Evolutionary conservation across 2,113 vertebrate genomes (phyloP), one percentile per base, ranked within the genome.

Genomic region (Azemiops feae): DNA sequence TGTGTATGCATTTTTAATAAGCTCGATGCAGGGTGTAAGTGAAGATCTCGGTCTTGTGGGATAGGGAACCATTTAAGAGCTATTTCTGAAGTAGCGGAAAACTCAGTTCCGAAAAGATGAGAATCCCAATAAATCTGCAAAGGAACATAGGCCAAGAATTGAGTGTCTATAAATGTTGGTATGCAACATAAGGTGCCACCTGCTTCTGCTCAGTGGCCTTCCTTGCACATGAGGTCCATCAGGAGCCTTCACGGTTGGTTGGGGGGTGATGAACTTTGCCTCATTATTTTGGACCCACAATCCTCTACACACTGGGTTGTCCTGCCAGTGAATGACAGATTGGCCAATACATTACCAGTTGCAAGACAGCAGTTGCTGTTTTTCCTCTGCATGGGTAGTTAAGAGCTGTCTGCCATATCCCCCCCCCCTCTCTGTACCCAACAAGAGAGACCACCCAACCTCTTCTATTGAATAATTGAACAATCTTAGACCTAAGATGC

Each of bases 1-100:
- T 97, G 97, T 97, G 97, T 96, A 97, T 98, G 97, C 97, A 98
- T 98, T 97, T 98, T 98, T 97, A 97, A 98, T 97, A 94, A 45
- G 93, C 53, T 53, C 12, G 12, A 95, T 93, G 95, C 95, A 91
- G 92, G 81, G 94, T 96, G 95, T 97, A 96, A 96, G 97, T 97
- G 96, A 96, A 96, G 96, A 97, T 97, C 97, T 97, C 94, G 96
- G 96, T 97, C 97, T 97, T 96, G 85, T n/a, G 89, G 96, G 94
- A 96, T 92, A 95, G 90, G 96, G 94, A 96, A 96, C 96, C 95
- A 45, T 97, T 97, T 97, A 97, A 97, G 94, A 92, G 95, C 92
- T 96, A 74, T 97, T 97, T 95, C 39, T 27, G 43, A 86, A 85
- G 89, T 43, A 47, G 39, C 34, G 8, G 3, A 55, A 69, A 5